Base-by-base conservation (phyloP, 2,113 vertebrate genomes). In the Hemibagrus wyckioides region DNA sequence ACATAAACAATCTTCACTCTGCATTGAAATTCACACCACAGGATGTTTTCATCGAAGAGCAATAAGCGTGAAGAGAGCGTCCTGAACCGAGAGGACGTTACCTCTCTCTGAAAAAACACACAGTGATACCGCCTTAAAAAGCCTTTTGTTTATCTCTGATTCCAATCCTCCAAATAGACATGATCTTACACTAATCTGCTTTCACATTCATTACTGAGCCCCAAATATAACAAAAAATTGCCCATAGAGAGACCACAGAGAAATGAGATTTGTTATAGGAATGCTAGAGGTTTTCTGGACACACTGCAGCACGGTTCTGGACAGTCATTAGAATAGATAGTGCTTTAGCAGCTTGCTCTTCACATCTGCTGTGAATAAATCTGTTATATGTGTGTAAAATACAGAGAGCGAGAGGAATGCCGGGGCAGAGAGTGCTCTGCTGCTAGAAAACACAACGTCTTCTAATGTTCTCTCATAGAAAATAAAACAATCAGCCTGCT, bases 81-180 rank as follows among this genome's bases (percentile, higher is more conserved):
- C 13, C n/a, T 56, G 36, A 76, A 61, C 69, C 71, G 25, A 61
- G 33, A 57, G 36, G 19, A 36, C 25, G 44, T 44, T 75, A 75
- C 57, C 69, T 57, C 33, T 57, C 33, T 85, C 67, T 85, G 83
- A 48, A 56, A 83, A n/a, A n/a, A 67, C 61, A 71, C 36, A 61
- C 39, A 36, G 63, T 36, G 33, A 25, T 63, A 25, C 28, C 10
- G 39, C 54, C n/a, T n/a, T n/a, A n/a, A 6, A 41, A 84, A n/a
- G 11, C 23, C n/a, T 48, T 17, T 48, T 10, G 17, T 75, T 75
- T 75, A 23, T 25, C 25, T 21, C 23, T 44, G 21, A 15, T 77
- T 77, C 14, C 41, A 76, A n/a, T 48, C 25, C n/a, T 21, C 13
- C 10, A 44, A 19, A 67, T 33, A 13, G 67, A 36, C 19, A 2